Base-by-base conservation (phyloP, 2,113 vertebrate genomes). In the Oncorhynchus gorbuscha region DNA sequence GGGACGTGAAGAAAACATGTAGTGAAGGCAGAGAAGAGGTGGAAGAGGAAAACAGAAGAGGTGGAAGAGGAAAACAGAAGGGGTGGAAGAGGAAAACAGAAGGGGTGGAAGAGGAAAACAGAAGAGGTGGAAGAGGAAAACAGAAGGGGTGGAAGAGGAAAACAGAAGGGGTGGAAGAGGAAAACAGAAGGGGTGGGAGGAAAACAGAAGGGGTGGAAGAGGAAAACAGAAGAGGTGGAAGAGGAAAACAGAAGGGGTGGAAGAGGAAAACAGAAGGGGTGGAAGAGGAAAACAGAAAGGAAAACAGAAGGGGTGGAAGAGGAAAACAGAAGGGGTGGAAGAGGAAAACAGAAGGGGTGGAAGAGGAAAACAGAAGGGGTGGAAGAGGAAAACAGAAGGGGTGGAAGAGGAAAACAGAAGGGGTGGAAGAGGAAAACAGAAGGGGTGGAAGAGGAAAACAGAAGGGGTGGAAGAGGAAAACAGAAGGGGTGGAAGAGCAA, bases 1-100 rank as follows among this genome's bases (percentile, higher is more conserved):
- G 39, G 39, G 39, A 8, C 59, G 72, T 81, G 28, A 84, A 85
- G 80, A 80, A 85, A 79, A 87, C 69, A 83, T 45, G 39, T 12
- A 45, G 39, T 82, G 76, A 26, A 30, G 61, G 22, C 5, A 16
- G 76, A 26, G 73, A 30, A 59, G 65, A 6, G 32, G 32, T 6
- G 32, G 32, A 35, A 6, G 32, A 79, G 66, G 39, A 45, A 45
- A 11, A 45, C 9, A 75, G 13, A 22, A 77, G 51, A 76, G 26
- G 83, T 80, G 35, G 32, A 35, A 35, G 32, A 79, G 66, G 39
- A 45, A 45, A 11, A 45, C 8, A 75, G 16, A 22, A 77, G 51
- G 76, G 26, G 83, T 80, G 45, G 32, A 35, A 35, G 32, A 79
- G 66, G 35, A 45, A 45, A 11, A 45, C 9, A 75, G 16, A 22